Evolutionary conservation across 2,797 vertebrate species (phyloP).

Genomic region (Notoglanidium macrostoma): DNA sequence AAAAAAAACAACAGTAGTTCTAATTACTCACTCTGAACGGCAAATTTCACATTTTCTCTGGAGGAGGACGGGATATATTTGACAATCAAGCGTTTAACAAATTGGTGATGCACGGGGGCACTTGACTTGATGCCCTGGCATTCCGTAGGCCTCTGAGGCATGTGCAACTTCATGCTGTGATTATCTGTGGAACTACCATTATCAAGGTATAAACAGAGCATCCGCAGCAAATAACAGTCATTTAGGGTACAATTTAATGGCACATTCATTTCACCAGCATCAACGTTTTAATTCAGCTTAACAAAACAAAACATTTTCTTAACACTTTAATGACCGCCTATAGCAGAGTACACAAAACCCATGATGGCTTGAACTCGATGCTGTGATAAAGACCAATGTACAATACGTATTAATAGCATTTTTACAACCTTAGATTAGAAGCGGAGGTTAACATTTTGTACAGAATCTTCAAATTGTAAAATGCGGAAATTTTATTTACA

Average conservation of each 20-base stretch:
- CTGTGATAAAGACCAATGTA: background rate
- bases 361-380: background rate
- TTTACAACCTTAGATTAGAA: background rate
- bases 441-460: background rate
- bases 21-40: constrained; percentile 41
- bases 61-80: constrained; percentile 9
- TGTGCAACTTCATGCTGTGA: background rate
- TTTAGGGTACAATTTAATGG: constrained; percentile 8
- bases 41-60: constrained; percentile 28
- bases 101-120: background rate
- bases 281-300: constrained; percentile 1
- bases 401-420: background rate
- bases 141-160: background rate
- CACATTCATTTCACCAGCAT: background rate
- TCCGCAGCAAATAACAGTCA: background rate
- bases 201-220: background rate
- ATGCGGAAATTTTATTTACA: background rate
- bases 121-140: background rate
- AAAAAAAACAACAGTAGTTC: constrained; percentile 28
- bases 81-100: constrained; percentile 33
- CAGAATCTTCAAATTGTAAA: background rate
- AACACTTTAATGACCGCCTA: background rate
- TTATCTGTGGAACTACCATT: background rate
- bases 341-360: background rate
- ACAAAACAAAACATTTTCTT: background rate